phyloP scores from a whole-genome alignment of 30 jellyfish, hydroid and myxozoan genomes.

The Chironex yamaguchii region DNA sequence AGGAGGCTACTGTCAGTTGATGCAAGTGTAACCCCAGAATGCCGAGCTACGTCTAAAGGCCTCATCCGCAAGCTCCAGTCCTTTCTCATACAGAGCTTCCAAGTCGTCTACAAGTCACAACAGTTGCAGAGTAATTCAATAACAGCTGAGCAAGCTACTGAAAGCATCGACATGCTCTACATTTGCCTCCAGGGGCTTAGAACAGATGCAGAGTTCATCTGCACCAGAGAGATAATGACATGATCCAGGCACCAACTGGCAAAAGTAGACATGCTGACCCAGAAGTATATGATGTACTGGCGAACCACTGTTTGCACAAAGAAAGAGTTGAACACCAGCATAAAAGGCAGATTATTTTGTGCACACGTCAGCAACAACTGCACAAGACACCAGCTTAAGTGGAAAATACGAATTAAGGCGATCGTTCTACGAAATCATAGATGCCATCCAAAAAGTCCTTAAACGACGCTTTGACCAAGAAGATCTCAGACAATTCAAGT shows the following conservation, averaged over 20 bases:
- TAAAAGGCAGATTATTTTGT: slow-evolving; percentile 25
- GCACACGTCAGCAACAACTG: slow-evolving; percentile 8
- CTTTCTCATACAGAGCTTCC: slow-evolving; percentile 33
- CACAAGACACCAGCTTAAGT: slow-evolving; percentile 24
- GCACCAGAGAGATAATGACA: no score
- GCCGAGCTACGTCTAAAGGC: slow-evolving; percentile 32
- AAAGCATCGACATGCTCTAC: slow-evolving; percentile 29
- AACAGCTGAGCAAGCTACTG: slow-evolving; percentile 52
- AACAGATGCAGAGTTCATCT: slow-evolving; percentile 35
- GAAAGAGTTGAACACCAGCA: slow-evolving; percentile 24
- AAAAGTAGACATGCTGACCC: neutral
- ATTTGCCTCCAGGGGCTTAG: slow-evolving; percentile 42
- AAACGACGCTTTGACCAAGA: slow-evolving; percentile 40
- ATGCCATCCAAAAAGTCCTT: slow-evolving; percentile 17
- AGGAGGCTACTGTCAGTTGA: neutral
- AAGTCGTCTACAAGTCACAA: slow-evolving; percentile 27
- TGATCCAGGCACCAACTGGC: slow-evolving; percentile 46
- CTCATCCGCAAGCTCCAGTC: slow-evolving; percentile 23
- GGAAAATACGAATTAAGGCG: slow-evolving; percentile 25
- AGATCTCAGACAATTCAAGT: slow-evolving; percentile 29
- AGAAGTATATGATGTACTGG: slow-evolving; percentile 5
- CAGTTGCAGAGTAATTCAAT: slow-evolving; percentile 50
- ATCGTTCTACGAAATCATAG: slow-evolving; percentile 14
- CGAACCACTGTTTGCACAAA: slow-evolving; percentile 8
- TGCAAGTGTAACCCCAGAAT: slow-evolving; percentile 38